Conservation (phyloP, 1,140 invertebrate species). For the Psilanteris sp. region DNA sequence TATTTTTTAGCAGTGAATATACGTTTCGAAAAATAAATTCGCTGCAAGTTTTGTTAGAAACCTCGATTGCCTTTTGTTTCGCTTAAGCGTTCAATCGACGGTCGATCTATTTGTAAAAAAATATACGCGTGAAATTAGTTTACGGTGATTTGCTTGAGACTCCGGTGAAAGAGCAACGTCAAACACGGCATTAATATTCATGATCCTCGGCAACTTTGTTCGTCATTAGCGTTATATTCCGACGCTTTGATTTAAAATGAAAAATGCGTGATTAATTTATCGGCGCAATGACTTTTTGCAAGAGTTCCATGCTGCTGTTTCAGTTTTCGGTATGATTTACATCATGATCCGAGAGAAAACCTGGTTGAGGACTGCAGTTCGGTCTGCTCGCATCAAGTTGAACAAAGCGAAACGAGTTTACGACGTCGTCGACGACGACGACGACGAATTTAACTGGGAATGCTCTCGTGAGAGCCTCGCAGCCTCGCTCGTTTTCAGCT, state of each 20-base stretch:
- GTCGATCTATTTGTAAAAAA: too few relatives aligned
- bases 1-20: too few relatives aligned
- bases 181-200: constrained; percentile 10
- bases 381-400: constrained; percentile 22
- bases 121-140: neutral
- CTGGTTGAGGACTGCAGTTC: constrained; percentile 7
- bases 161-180: neutral
- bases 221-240: neutral
- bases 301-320: constrained; percentile 36
- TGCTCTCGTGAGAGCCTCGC: constrained; percentile 16
- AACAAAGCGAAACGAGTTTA: constrained; percentile 56
- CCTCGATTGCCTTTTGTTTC: too few relatives aligned
- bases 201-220: neutral
- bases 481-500: constrained; percentile 28
- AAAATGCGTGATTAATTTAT: constrained; percentile 32
- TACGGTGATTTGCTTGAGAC: neutral
- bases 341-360: constrained; percentile 39
- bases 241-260: neutral
- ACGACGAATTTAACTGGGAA: constrained; percentile 23
- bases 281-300: constrained; percentile 5
- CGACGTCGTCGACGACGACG: constrained; percentile 14
- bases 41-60: too few relatives aligned
- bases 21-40: too few relatives aligned
- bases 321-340: constrained; percentile 40
- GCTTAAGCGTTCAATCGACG: too few relatives aligned